Conservation (phyloP, 2,113 vertebrate genomes). For the Corapipo altera region DNA sequence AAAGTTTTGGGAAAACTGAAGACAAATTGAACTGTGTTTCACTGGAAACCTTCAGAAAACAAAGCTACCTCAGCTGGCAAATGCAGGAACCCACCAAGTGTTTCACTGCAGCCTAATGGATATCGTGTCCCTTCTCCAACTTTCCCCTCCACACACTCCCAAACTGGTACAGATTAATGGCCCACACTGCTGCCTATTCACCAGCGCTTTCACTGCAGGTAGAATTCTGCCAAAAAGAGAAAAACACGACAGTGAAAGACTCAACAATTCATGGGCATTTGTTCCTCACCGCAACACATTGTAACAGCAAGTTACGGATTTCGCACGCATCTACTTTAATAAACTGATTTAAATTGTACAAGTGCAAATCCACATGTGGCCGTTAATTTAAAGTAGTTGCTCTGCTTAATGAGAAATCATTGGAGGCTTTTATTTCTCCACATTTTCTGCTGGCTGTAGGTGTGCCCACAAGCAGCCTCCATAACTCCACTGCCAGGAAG, state of each 20-base stretch:
- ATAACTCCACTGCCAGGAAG: not conserved
- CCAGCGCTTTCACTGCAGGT: not conserved
- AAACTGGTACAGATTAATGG: not conserved
- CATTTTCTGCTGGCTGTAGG: not conserved
- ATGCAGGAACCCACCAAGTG: not conserved
- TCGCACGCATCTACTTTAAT: not conserved
- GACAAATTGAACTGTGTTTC: not conserved
- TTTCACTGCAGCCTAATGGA: not conserved
- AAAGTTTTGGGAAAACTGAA: not conserved
- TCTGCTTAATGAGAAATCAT: not conserved
- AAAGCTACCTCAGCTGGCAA: not conserved
- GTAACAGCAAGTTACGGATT: not conserved
- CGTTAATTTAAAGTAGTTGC: not conserved
- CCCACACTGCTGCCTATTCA: not conserved
- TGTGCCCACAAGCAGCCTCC: not conserved
- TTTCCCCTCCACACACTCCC: not conserved
- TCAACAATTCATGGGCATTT: not conserved
- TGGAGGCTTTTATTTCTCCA: not conserved
- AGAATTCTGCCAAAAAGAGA: not conserved
- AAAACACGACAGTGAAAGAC: accelerated
- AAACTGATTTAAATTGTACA: not conserved
- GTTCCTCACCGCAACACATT: not conserved
- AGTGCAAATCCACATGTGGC: not conserved
- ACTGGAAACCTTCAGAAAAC: not conserved
- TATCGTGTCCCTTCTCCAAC: accelerated